Evolutionary conservation across 1,140 invertebrate genomes (phyloP), one percentile per base, ranked within the genome.

Genomic region (Leucophenga varia): DNA sequence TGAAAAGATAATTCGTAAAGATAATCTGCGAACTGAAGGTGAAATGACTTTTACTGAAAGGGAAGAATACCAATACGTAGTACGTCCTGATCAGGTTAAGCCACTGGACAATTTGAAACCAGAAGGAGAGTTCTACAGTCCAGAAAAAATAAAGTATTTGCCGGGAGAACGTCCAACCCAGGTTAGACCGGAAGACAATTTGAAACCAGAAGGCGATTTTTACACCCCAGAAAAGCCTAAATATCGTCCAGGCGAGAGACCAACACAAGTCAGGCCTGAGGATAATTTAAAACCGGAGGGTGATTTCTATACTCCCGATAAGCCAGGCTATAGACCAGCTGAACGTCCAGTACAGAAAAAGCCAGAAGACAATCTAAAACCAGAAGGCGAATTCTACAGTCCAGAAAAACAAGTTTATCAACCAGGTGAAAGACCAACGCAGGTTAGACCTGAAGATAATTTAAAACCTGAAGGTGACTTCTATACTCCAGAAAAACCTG

Each of bases 261-360:
- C 77, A 35, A 55, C 43, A 32, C 51, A 64, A 54, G 68, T 68
- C 7, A 70, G 68, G 49, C 78, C 78, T 0, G 73, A 80, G 51
- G 81, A 84, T 61, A 86, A 86, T 59, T 59, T 86, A 6, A 76
- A 74, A 43, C 77, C 81, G 7, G 83, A 86, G 71, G 83, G 84
- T 12, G 76, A 80, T 8, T 81, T 82, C 44, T 73, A 70, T 47
- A 39, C 64, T 64, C 47, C 59, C n/a, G 52, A 63, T 20, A 69
- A 65, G 17, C 31, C 57, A 13, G 18, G 43, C 38, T 58, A 47
- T 36, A 34, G 40, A 17, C 61, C 59, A 16, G 79, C 73, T n/a
- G 79, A 82, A 58, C 57, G 76, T 43, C 74, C 73, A 17, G 49
- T 60, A 20, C 55, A 63, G 37, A 57, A 72, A 3, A 63, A 59